phyloP scores from a whole-genome alignment of 2,113 vertebrate species.

The Alaudala cheleensis region DNA sequence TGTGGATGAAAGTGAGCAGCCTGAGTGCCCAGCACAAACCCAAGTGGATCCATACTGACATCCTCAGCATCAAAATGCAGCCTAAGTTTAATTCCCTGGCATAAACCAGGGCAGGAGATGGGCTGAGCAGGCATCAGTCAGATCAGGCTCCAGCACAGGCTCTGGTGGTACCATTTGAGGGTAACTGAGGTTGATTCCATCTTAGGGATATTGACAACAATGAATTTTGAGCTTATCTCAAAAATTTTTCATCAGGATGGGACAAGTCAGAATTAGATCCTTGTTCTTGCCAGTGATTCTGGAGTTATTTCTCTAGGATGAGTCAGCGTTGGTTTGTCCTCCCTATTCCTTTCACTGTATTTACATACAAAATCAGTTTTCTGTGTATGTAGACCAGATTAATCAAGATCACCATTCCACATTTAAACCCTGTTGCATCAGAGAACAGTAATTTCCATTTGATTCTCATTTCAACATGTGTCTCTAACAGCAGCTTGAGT shows the following conservation, averaged over 20 bases:
- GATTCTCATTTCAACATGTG: not conserved
- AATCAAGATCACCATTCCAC: not conserved
- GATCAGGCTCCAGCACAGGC: not conserved
- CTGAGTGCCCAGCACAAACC: slow-evolving; percentile 12
- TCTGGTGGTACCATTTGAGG: not conserved
- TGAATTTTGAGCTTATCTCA: not conserved
- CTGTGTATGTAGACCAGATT: not conserved
- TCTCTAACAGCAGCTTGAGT: not conserved
- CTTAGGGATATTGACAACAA: not conserved
- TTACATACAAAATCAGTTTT: not conserved
- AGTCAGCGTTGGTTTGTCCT: not conserved
- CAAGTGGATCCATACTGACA: not conserved
- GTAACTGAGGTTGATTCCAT: not conserved
- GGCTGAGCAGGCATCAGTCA: not conserved
- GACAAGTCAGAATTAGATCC: not conserved
- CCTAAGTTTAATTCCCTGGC: slow-evolving; percentile 30
- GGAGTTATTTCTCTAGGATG: not conserved
- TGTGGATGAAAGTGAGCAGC: slow-evolving; percentile 70
- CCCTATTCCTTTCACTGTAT: not conserved
- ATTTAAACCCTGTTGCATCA: not conserved
- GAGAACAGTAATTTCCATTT: not conserved
- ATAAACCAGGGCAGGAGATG: slow-evolving; percentile 14
- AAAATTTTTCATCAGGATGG: not conserved
- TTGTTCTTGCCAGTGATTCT: not conserved
- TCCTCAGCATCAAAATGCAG: slow-evolving; percentile 18